phyloP scores from a whole-genome alignment of 2,113 vertebrate genomes.

The Blennius ocellaris region DNA sequence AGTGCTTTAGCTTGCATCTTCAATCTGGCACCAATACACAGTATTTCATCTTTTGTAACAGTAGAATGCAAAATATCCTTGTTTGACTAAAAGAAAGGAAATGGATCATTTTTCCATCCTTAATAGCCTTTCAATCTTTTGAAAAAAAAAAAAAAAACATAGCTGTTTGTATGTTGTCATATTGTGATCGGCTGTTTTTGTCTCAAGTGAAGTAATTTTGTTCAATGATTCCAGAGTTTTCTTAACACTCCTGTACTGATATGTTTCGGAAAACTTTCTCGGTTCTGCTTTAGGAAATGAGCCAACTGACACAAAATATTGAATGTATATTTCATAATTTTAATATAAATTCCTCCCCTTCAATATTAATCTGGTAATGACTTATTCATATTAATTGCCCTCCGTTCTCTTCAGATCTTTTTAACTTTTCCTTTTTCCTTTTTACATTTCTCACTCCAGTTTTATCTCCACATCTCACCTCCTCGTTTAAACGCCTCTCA shows the following conservation, averaged over 20 bases:
- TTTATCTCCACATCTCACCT: not conserved
- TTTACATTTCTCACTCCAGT: slow-evolving; percentile 31
- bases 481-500: not conserved
- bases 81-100: not conserved
- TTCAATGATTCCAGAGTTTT: not conserved
- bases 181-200: not conserved
- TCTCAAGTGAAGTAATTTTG: not conserved
- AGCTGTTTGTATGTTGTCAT: not conserved
- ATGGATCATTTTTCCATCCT: not conserved
- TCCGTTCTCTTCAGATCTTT: slow-evolving; percentile 46
- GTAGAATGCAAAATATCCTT: not conserved
- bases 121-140: not conserved
- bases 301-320: slow-evolving; percentile 31
- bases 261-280: not conserved
- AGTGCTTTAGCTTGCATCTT: not conserved
- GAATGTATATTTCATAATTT: slow-evolving; percentile 10
- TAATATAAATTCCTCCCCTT: slow-evolving; percentile 42
- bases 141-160: not conserved
- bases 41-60: not conserved
- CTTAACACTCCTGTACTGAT: too few relatives aligned
- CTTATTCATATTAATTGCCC: slow-evolving; percentile 56
- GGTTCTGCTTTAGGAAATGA: slow-evolving; percentile 20
- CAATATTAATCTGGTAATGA: slow-evolving; percentile 62
- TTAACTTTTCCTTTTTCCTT: slow-evolving; percentile 41
- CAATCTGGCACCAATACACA: not conserved